These are phyloP conservation scores for Protophormia terraenovae DNA, from an alignment of 2,888 invertebrate genomes.

Conservation along the genomic window DNA sequence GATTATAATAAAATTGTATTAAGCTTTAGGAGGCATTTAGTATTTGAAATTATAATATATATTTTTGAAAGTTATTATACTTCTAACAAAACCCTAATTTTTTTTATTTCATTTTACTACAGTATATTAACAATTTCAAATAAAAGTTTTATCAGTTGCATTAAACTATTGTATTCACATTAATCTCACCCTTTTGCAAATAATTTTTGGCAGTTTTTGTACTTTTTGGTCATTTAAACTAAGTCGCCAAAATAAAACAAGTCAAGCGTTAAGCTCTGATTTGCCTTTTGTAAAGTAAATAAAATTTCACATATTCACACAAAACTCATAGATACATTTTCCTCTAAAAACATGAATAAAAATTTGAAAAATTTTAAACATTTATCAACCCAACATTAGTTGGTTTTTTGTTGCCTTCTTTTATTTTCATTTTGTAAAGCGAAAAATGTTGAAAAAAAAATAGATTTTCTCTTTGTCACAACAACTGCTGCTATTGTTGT, in stretches of 20 bases:
- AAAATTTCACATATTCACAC: neutral
- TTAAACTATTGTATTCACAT: neutral
- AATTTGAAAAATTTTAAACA: conserved; percentile 4
- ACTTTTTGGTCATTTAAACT: neutral
- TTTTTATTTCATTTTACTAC: too few species aligned
- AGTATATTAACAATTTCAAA: too few species aligned
- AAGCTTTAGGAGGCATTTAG: too few species aligned
- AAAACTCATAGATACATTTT: neutral
- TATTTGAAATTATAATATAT: too few species aligned
- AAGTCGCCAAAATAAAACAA: neutral
- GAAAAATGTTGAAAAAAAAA: neutral
- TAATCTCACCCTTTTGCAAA: neutral
- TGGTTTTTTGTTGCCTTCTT: neutral
- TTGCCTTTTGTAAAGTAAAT: neutral
- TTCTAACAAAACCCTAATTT: too few species aligned
- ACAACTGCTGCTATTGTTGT: conserved; percentile 35
- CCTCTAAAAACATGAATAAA: conserved; percentile 19
- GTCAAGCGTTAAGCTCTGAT: neutral
- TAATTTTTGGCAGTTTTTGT: neutral
- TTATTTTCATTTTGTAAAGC: neutral
- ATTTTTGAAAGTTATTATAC: too few species aligned
- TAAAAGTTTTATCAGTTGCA: too few species aligned
- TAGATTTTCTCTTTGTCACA: conserved; percentile 22
- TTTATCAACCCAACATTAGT: conserved; percentile 10
- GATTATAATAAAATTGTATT: too few species aligned